Evolutionary conservation across 2,113 vertebrate species (phyloP), one percentile per base, ranked within the genome.

Genomic region (Prolemur simus): DNA sequence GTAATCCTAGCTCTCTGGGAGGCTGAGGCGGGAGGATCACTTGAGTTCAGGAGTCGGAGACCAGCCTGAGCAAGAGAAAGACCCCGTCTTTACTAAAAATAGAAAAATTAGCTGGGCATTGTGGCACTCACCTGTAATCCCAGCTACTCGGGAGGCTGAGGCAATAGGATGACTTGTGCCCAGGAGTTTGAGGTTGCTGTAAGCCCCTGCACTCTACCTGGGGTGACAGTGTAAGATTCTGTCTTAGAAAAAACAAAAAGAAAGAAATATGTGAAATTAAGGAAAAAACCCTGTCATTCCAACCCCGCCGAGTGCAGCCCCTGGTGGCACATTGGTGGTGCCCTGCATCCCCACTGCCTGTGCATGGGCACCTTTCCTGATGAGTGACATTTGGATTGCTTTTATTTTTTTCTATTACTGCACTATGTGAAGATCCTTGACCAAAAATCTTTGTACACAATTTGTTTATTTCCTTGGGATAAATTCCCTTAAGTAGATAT

Each of bases 311-410:
- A 0, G 13, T 6, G 34, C 58, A 18, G 58, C 39, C 11, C 3
- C 6, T 7, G 49, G 25, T 25, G 49, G n/a, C 37, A 9, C 3
- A 0, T 1, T 10, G 14, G 8, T 9, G 0, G 2, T 17, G 27
- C 10, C 76, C 54, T 18, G 12, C 21, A 2, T 23, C 58, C 56
- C 52, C 52, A 23, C 42, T 60, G 14, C 49, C 76, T 78, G 13
- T 17, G 5, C n/a, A 1, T 7, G 12, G 73, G 5, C 4, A 6
- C 68, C 21, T 27, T 78, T 76, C 39, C 76, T 47, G 23, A 6
- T 2, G 11, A 25, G 4, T 0, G 45, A 9, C 9, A 1, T 42
- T 54, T 25, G 32, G n/a, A 20, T 80, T 32, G 34, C 25, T 96
- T 42, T 56, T 49, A 8, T 17, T 87, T 25, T 76, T 90, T 39